Evolutionary conservation across 2,113 vertebrate species (phyloP), one percentile per base, ranked within the genome.

Genomic region (Trachemys scripta): DNA sequence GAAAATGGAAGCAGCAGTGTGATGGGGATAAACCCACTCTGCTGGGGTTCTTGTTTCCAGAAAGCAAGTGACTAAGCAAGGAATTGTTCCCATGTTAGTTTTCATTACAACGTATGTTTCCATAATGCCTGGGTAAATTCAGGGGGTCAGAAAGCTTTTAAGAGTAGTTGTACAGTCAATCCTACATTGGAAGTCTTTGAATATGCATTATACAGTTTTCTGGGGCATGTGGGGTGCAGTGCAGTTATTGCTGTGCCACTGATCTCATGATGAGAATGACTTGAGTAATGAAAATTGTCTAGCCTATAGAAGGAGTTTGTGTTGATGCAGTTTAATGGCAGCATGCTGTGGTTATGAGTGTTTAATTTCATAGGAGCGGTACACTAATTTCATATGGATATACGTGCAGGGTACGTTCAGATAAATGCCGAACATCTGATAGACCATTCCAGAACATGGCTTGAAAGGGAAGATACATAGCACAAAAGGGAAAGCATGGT

Each of bases 271-370:
- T 51, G 76, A 85, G 22, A 9, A 9, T 8, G 53, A 38, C 24
- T 42, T 47, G 12, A 81, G 42, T 49, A 84, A 78, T 0, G 51
- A 31, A 35, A 80, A 80, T 51, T 1, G 0, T 4, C 3, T 12
- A 84, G 59, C 45, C 72, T 86, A 0, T 6, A 80, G 81, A 50
- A 72, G 82, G 51, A 16, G 29, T 86, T 22, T 54, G 82, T 45
- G 5, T 11, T 51, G 81, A 12, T 87, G 22, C 27, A 92, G 57
- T 54, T 95, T 89, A 93, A 91, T 89, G 80, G 78, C 82, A 91
- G 57, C 2, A 47, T 47, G 42, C 24, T 78, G 24, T 78, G 42
- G 45, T 78, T 29, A 47, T 78, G 25, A 25, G 25, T 20, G n/a
- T 38, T 72, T 72, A 72, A 72, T 38, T 38, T 38, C 35, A 38